Evolutionary conservation across 64 coral and sea anemone species (phyloP).

Genomic region (Cladopsammia gracilis): DNA sequence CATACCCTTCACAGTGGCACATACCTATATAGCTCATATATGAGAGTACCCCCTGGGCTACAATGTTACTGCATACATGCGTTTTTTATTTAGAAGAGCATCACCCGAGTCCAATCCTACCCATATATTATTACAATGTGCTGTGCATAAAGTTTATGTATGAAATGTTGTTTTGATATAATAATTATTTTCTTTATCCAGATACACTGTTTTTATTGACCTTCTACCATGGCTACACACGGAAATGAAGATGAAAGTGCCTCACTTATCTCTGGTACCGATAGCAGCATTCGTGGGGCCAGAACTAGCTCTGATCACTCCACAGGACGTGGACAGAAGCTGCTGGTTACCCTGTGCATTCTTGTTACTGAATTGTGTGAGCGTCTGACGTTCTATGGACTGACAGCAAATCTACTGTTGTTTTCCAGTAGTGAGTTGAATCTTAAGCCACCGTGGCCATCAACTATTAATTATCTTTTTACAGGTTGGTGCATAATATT

Average conservation of each 20-base stretch:
- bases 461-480: conserved; percentile 62
- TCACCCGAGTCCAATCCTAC: too few species aligned
- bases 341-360: conserved; percentile 79
- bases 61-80: too few species aligned
- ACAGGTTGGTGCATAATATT: conserved; percentile 33
- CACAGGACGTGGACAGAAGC: conserved; percentile 35
- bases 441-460: conserved; percentile 31
- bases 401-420: conserved; percentile 83
- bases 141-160: too few species aligned
- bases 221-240: neutral
- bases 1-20: too few species aligned
- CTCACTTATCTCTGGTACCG: neutral
- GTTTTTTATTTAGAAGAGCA: too few species aligned
- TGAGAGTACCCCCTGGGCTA: too few species aligned
- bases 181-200: too few species aligned
- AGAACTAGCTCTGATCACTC: neutral
- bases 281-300: neutral
- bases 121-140: too few species aligned
- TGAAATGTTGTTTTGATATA: too few species aligned
- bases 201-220: too few species aligned
- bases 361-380: conserved; percentile 90
- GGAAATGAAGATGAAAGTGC: neutral
- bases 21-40: too few species aligned
- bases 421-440: conserved; percentile 58
- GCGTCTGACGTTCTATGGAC: conserved; percentile 86